A percentile compares a stretch with the other conserved stretches of the same genome.
Evolutionary conservation across 2,888 invertebrate genomes (phyloP).

Genomic region (Epiperipatus broadwayi): DNA sequence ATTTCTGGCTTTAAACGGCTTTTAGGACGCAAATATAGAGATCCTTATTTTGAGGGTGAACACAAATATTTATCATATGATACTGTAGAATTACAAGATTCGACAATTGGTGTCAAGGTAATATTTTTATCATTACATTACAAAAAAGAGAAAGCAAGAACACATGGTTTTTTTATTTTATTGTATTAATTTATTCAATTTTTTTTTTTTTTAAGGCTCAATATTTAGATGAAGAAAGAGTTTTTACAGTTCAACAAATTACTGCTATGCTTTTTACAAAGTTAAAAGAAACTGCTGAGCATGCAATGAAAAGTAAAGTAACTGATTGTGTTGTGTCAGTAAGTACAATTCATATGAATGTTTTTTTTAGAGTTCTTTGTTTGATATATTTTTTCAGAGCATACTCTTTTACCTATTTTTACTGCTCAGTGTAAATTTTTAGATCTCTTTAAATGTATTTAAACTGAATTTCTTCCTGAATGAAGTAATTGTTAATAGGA

Average conservation of each 20-base stretch:
- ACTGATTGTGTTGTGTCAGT: conserved; percentile 37
- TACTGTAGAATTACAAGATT: conserved; percentile 52
- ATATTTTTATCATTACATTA: conserved; percentile 20
- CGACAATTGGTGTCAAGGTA: conserved; percentile 67
- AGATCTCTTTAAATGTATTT: no score
- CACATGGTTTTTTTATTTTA: conserved; percentile 15
- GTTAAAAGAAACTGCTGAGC: conserved; percentile 71
- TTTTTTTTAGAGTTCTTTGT: no score
- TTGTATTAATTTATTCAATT: not conserved
- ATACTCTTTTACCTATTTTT: no score
- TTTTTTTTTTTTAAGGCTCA: conserved; percentile 37
- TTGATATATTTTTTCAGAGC: no score
- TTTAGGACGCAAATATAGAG: conserved; percentile 69
- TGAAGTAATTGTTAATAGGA: no score
- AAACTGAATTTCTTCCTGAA: not conserved
- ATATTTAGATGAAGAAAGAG: conserved; percentile 64
- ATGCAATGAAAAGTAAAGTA: conserved; percentile 67
- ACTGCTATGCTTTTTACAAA: conserved; percentile 93
- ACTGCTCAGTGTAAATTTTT: no score
- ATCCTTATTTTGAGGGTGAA: conserved; percentile 52
- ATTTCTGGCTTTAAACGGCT: conserved; percentile 79
- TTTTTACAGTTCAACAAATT: conserved; percentile 63
- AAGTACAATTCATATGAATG: conserved; percentile 22
- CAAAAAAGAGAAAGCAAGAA: conserved; percentile 6
- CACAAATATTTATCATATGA: conserved; percentile 55